These are phyloP conservation scores for Ictalurus punctatus DNA, from an alignment of 2,113 vertebrate genomes.

Conservation along the genomic window DNA sequence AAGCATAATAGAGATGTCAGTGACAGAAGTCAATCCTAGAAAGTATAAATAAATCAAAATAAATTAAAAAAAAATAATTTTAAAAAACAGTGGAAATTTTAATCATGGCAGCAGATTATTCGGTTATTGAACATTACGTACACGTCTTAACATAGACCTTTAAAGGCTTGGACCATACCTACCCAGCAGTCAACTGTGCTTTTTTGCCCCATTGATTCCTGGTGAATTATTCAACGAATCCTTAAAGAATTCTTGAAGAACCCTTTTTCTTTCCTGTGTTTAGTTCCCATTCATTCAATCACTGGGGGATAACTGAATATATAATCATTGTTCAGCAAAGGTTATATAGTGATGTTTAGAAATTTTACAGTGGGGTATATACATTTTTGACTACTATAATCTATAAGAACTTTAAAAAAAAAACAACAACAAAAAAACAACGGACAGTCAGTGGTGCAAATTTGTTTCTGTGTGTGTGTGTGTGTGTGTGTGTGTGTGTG, in stretches of 20 bases:
- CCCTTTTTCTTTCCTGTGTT: not conserved
- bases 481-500: not conserved
- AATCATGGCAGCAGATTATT: too few species aligned
- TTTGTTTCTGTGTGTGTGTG: not conserved
- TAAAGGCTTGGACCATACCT: too few species aligned
- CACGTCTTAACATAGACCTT: too few species aligned
- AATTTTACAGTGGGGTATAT: not conserved
- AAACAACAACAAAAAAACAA: too few species aligned
- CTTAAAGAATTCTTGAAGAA: not conserved
- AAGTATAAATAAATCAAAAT: too few species aligned
- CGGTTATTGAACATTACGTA: too few species aligned
- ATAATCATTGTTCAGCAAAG: not conserved
- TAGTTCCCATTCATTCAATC: not conserved
- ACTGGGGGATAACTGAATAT: not conserved
- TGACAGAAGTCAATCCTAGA: too few species aligned
- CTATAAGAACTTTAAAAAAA: not conserved
- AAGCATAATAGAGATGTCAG: too few species aligned
- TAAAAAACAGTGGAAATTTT: too few species aligned
- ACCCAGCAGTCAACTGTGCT: too few species aligned
- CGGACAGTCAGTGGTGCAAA: not conserved
- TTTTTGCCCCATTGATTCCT: too few species aligned
- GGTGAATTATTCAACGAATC: not conserved
- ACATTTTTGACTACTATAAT: not conserved
- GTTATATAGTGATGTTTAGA: not conserved
- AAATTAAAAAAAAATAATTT: too few species aligned